phyloP scores from a whole-genome alignment of 2,113 vertebrate species.

The Glareola pratincola region DNA sequence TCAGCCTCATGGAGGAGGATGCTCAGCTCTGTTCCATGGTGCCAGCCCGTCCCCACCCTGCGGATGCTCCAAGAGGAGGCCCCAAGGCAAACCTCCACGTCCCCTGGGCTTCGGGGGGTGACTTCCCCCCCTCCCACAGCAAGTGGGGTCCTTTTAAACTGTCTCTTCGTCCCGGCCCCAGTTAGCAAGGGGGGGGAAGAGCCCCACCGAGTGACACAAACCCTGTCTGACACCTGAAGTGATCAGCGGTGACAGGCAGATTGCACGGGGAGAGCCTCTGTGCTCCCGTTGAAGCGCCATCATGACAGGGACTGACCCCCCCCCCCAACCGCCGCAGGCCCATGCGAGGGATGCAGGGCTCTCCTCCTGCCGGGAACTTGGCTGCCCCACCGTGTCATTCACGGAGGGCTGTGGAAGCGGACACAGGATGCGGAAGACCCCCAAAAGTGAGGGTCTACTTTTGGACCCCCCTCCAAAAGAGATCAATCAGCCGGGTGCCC shows the following conservation, averaged over 20 bases:
- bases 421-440: not conserved
- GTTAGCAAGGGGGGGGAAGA: rapidly evolving
- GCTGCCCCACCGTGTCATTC: rapidly evolving
- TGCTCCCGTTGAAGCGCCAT: not conserved
- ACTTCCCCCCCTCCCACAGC: not conserved
- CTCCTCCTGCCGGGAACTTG: not conserved
- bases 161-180: not conserved
- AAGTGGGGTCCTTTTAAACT: not conserved
- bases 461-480: not conserved
- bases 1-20: not conserved
- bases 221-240: constrained; percentile 17
- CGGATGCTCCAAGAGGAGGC: not conserved
- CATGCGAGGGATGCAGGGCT: not conserved
- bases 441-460: not conserved
- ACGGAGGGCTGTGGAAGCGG: not conserved
- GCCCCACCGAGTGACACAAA: not conserved
- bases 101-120: not conserved
- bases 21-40: not conserved
- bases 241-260: not conserved
- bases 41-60: rapidly evolving
- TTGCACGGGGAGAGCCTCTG: not conserved
- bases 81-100: not conserved
- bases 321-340: not conserved
- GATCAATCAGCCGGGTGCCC: not conserved
- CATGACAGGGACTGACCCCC: not conserved